Base-by-base conservation (phyloP, 1,140 invertebrate species). In the Hypsibius dujardini region DNA sequence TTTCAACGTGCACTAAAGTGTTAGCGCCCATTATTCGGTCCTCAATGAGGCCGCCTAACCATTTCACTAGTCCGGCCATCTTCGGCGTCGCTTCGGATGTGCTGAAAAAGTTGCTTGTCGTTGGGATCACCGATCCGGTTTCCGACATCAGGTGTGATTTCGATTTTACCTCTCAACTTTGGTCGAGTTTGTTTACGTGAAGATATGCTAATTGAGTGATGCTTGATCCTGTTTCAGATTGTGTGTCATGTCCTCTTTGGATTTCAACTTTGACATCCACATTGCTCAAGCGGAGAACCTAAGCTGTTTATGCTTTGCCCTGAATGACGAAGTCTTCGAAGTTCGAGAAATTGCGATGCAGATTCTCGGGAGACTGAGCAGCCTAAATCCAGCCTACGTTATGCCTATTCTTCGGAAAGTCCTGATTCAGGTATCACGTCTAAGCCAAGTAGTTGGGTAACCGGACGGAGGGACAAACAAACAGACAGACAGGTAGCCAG, bases 321-420 rank as follows among this genome's bases (percentile, higher is more conserved):
- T 98, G 79, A 92, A 98, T 80, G 96, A 99, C 78, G 95, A 98
- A 80, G 88, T 93, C 73, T 94, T 97, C 78, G 92, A 97, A 81
- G 96, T 99, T 71, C 83, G 95, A 60, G 94, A 98, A 80, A 79
- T 95, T 70, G 90, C 92, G 0, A 88, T 97, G 50, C 88, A 90
- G 74, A 94, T 88, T 14, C 88, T 98, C 69, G 94, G 93, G 0
- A 80, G 94, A 73, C 79, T 99, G 45, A 93, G 92, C 75, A 85
- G 85, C 2, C 86, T 93, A 75, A 99, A 99, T 83, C 96, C 96
- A 0, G 94, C 95, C 0, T 97, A 97, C 79, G 90, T 98, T 0
- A 92, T 98, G 87, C 95, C 96, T 0, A 90, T 90, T 42, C 82
- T 99, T 1, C 82, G 95, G 46, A 95, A 95, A 79, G 88, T 90